Conservation (phyloP, 2,888 invertebrate genomes). For the Entomobrya proxima region DNA sequence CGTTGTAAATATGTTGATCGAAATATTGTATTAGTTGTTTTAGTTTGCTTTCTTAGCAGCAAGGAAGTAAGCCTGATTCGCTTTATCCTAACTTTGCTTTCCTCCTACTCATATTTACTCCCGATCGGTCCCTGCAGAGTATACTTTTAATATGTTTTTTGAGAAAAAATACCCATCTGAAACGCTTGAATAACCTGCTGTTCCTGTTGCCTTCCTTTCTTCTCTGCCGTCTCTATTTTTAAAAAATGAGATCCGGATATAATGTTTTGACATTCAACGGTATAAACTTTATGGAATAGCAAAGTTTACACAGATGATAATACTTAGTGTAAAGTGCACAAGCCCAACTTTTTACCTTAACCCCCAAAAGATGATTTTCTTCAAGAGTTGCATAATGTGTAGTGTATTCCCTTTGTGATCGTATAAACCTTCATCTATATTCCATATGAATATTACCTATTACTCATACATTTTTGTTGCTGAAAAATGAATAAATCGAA, state of each 20-base stretch:
- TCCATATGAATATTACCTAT: not conserved
- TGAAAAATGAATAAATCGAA: slow-evolving; percentile 54
- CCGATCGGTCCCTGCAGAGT: not conserved
- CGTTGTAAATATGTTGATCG: not conserved
- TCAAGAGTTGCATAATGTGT: not conserved
- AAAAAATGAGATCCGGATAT: not conserved
- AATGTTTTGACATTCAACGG: not conserved
- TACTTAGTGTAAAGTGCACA: not conserved
- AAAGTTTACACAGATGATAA: not conserved
- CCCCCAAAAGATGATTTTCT: not conserved
- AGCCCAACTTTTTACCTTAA: not conserved
- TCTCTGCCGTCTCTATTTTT: slow-evolving; percentile 9
- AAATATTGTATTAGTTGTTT: not conserved
- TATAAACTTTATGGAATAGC: no score
- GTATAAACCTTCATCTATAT: not conserved
- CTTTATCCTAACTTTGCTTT: not conserved
- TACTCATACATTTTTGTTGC: slow-evolving; percentile 14
- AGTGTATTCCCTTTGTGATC: not conserved
- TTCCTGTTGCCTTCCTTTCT: not conserved
- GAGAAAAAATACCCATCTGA: slow-evolving; percentile 6
- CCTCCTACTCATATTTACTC: not conserved
- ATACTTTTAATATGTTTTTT: slow-evolving; percentile 13
- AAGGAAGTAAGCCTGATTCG: not conserved
- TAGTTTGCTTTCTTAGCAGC: not conserved
- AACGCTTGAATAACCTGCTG: slow-evolving; percentile 8